A percentile compares a stretch with the other conserved stretches of the same genome.
Evolutionary conservation across 1,140 invertebrate genomes (phyloP).

Genomic region (Pseudoatta argentina): DNA sequence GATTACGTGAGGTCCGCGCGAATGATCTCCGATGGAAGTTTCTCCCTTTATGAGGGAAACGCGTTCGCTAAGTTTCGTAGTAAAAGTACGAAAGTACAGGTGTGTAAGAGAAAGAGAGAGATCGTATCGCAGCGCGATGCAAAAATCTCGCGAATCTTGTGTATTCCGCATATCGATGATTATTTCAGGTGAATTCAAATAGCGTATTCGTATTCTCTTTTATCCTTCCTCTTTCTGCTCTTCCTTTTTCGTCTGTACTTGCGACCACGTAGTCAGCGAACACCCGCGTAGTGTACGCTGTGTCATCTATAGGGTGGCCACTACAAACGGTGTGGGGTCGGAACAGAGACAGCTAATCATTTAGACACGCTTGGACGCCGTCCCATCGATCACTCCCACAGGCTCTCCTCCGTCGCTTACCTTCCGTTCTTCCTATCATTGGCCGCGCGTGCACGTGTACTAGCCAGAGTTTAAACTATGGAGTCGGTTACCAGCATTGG

Average conservation of each 20-base stretch:
- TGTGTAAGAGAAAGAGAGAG: neutral
- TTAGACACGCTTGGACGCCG: slow-evolving; percentile 85
- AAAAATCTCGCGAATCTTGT: slow-evolving; percentile 66
- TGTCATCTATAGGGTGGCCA: slow-evolving; percentile 80
- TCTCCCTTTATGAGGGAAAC: slow-evolving; percentile 27
- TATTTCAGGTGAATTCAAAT: slow-evolving; percentile 61
- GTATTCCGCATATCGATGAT: slow-evolving; percentile 58
- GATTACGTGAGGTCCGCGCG: slow-evolving; percentile 36
- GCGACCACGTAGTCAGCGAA: slow-evolving; percentile 80
- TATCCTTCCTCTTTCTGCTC: neutral
- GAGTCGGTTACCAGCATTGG: slow-evolving; percentile 24
- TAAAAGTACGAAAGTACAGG: slow-evolving; percentile 50
- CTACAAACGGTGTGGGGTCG: slow-evolving; percentile 83
- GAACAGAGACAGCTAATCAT: slow-evolving; percentile 86
- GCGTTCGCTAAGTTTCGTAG: slow-evolving; percentile 39
- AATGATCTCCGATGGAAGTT: slow-evolving; percentile 43
- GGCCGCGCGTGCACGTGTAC: slow-evolving; percentile 17
- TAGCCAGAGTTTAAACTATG: slow-evolving; percentile 23
- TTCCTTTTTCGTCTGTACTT: slow-evolving; percentile 14
- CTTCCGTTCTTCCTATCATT: slow-evolving; percentile 63
- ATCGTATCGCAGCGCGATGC: slow-evolving; percentile 54
- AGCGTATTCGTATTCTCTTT: neutral
- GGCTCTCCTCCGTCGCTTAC: slow-evolving; percentile 54
- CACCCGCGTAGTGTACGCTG: slow-evolving; percentile 71
- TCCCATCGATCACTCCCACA: slow-evolving; percentile 84